These are phyloP conservation scores for Oceanodroma tethys DNA, from an alignment of 2,113 vertebrate genomes.

Conservation along the genomic window DNA sequence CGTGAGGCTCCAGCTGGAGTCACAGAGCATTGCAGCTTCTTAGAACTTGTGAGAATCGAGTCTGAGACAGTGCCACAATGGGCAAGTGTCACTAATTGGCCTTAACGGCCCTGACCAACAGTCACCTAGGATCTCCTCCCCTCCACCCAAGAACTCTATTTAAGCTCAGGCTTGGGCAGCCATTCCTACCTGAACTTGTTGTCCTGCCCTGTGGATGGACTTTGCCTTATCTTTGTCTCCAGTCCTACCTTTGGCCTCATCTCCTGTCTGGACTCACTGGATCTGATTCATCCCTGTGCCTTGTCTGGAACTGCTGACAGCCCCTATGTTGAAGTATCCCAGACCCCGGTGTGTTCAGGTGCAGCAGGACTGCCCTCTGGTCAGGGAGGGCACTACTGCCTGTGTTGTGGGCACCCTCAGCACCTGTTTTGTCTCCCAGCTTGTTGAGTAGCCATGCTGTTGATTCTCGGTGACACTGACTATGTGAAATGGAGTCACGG, in stretches of 20 bases:
- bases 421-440: background rate
- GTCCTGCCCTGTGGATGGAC: background rate
- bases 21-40: background rate
- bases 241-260: background rate
- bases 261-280: background rate
- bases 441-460: background rate
- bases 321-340: fast-evolving
- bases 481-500: background rate
- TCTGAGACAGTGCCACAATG: background rate
- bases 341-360: fast-evolving
- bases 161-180: background rate
- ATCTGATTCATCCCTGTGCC: background rate
- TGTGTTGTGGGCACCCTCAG: background rate
- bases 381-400: background rate
- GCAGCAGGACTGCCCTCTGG: background rate
- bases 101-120: background rate
- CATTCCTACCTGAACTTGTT: background rate
- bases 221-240: fast-evolving
- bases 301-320: background rate
- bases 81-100: background rate
- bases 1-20: background rate
- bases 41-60: background rate
- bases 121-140: background rate
- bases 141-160: background rate
- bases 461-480: background rate